phyloP scores from a whole-genome alignment of 2,113 vertebrate genomes.

The Pitta sordida region DNA sequence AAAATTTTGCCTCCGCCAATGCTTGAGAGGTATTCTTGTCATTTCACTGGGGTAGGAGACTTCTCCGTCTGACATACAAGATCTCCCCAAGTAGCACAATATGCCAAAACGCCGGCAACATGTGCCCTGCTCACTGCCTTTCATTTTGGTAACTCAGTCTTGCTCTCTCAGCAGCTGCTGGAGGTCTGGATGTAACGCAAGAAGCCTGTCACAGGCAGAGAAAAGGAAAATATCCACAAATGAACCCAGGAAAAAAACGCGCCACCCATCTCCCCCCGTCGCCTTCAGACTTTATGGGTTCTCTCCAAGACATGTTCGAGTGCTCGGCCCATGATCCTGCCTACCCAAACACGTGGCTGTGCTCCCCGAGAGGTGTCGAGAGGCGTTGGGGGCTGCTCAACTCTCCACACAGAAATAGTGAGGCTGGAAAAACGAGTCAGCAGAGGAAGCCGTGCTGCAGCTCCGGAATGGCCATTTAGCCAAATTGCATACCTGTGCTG shows the following conservation, averaged over 20 bases:
- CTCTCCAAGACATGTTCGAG: neutral
- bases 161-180: neutral
- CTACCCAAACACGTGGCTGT: neutral
- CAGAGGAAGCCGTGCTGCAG: slow-evolving; percentile 68
- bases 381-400: slow-evolving; percentile 18
- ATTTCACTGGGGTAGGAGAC: slow-evolving; percentile 68
- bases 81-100: slow-evolving; percentile 41
- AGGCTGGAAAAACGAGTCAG: slow-evolving; percentile 73
- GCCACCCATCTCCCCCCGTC: neutral
- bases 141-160: slow-evolving; percentile 7
- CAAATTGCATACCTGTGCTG: slow-evolving; percentile 94
- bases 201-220: neutral
- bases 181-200: neutral
- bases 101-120: slow-evolving; percentile 55
- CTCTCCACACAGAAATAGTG: slow-evolving; percentile 16
- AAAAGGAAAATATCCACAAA: neutral
- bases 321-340: neutral
- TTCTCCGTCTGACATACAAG: slow-evolving; percentile 63
- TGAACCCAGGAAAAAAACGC: neutral
- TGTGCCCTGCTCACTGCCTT: slow-evolving; percentile 14
- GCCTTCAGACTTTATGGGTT: neutral
- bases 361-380: slow-evolving; percentile 38
- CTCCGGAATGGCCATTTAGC: slow-evolving; percentile 84
- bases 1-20: slow-evolving; percentile 72
- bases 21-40: slow-evolving; percentile 72